Percentiles rank a stretch among this genome's conserved stretches.
These are phyloP conservation scores for Darevskia mixta DNA, from an alignment of 2,797 vertebrate genomes.

Conservation along the genomic window DNA sequence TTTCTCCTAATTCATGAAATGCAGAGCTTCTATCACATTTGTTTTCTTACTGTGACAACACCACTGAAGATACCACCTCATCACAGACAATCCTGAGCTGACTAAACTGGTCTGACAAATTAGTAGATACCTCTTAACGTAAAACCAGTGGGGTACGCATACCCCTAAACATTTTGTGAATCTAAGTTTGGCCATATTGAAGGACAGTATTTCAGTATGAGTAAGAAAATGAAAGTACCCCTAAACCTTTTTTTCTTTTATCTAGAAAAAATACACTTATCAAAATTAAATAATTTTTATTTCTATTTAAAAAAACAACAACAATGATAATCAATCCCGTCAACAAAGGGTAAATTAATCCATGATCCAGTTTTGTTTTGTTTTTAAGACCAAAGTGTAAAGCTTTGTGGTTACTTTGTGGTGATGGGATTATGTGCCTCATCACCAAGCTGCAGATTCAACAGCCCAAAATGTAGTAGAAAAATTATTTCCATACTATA, in stretches of 20 bases:
- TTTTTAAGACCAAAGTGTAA: slow-evolving; percentile 49
- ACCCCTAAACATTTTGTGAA: too few species aligned
- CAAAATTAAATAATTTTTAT: too few species aligned
- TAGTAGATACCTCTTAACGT: background rate
- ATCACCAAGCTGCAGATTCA: slow-evolving; percentile 31
- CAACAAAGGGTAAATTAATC: slow-evolving; percentile 6
- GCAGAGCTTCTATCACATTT: background rate
- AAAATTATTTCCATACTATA: background rate
- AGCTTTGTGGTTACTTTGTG: background rate
- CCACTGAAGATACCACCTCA: background rate
- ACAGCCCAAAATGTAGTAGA: slow-evolving; percentile 3
- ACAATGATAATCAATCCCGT: background rate
- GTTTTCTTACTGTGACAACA: background rate
- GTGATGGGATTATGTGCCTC: slow-evolving; percentile 32
- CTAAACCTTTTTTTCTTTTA: too few species aligned
- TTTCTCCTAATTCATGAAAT: background rate
- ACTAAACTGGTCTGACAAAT: slow-evolving; percentile 14
- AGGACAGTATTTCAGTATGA: too few species aligned
- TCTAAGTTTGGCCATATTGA: too few species aligned
- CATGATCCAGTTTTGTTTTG: slow-evolving; percentile 26
- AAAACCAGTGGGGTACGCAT: background rate
- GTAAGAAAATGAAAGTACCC: too few species aligned
- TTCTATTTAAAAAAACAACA: too few species aligned
- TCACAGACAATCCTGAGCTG: background rate
- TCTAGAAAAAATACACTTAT: too few species aligned